Conservation (phyloP, 2,797 vertebrate genomes). For the Sorex maritimensis region DNA sequence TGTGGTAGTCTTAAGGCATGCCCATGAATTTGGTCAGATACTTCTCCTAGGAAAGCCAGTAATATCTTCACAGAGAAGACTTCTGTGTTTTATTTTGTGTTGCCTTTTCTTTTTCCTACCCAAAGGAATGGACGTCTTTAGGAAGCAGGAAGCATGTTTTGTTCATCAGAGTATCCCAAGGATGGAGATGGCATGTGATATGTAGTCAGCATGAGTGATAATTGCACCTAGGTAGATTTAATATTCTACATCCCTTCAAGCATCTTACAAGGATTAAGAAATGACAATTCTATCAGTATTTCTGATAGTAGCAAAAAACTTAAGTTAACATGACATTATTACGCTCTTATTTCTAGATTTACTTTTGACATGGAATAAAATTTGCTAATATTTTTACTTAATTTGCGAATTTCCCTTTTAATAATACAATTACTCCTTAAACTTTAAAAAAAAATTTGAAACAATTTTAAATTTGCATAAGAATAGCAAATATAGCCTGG, state of each 20-base stretch:
- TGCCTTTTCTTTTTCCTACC: neutral
- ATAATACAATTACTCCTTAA: conserved; percentile 29
- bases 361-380: neutral
- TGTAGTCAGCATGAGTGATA: neutral
- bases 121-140: conserved; percentile 17
- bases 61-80: neutral
- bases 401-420: conserved; percentile 53
- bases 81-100: conserved; percentile 44
- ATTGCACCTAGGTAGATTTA: neutral
- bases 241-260: neutral
- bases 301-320: conserved; percentile 7
- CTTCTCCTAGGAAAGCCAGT: neutral
- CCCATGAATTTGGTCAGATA: neutral
- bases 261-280: conserved; percentile 47
- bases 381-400: conserved; percentile 48
- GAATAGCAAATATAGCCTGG: conserved; percentile 24
- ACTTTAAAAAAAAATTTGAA: conserved; percentile 29
- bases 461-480: conserved; percentile 64
- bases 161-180: neutral
- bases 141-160: neutral
- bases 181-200: neutral
- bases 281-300: neutral
- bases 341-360: neutral
- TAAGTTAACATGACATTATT: neutral
- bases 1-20: neutral